These are phyloP conservation scores for Actinostola sp. DNA, from an alignment of 92 coral and sea anemone genomes.

Conservation along the genomic window DNA sequence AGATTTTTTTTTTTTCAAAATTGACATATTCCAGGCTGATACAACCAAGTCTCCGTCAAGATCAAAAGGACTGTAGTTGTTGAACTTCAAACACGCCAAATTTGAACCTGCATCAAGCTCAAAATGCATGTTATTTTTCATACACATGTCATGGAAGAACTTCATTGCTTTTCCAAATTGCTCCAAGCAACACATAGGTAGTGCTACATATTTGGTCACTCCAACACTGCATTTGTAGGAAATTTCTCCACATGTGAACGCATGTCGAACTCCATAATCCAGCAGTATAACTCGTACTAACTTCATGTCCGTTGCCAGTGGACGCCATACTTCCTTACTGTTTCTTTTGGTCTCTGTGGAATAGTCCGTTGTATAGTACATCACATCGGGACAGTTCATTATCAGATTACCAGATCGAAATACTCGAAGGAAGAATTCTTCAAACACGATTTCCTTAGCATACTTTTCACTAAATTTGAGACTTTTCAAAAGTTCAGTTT, in stretches of 20 bases:
- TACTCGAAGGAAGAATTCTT: slow-evolving; percentile 44
- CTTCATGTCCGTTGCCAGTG: slow-evolving; percentile 26
- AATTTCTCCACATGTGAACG: slow-evolving; percentile 42
- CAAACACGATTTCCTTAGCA: slow-evolving; percentile 32
- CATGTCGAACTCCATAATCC: slow-evolving; percentile 17
- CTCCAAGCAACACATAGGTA: slow-evolving; percentile 47
- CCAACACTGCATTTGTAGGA: slow-evolving; percentile 43
- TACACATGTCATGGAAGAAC: slow-evolving; percentile 38
- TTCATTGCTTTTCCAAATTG: slow-evolving; percentile 36
- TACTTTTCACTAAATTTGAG: slow-evolving; percentile 41
- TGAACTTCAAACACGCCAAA: slow-evolving; percentile 32
- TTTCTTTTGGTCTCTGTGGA: slow-evolving; percentile 23
- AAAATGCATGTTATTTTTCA: slow-evolving; percentile 15
- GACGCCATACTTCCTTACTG: slow-evolving; percentile 29
- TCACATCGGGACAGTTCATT: slow-evolving; percentile 55
- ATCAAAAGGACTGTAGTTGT: slow-evolving; percentile 38
- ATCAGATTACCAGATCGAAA: slow-evolving; percentile 19
- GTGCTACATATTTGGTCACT: slow-evolving; percentile 26
- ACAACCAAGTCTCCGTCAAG: slow-evolving; percentile 41
- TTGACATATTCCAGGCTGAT: slow-evolving; percentile 16
- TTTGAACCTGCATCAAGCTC: slow-evolving; percentile 42
- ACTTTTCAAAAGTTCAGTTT: slow-evolving; percentile 34
- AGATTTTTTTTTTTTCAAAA: slow-evolving; percentile 5
- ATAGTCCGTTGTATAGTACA: slow-evolving; percentile 50
- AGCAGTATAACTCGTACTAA: slow-evolving; percentile 28